Base-by-base conservation (phyloP, 2,797 vertebrate species). In the Pachyuromys duprasi region DNA sequence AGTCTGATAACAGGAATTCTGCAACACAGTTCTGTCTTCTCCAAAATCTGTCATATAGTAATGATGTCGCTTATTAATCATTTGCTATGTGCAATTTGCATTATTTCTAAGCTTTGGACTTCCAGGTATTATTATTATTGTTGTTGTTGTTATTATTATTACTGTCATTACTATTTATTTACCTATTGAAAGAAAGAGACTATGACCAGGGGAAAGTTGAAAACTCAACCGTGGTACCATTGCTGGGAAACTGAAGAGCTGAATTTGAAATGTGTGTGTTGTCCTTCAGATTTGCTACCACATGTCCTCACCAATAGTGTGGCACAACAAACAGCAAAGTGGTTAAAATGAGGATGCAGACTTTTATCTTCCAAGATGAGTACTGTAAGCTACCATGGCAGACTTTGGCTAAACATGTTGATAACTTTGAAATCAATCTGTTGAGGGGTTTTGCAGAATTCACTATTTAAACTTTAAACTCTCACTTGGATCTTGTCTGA, bases 401-500 rank as follows among this genome's bases (percentile, higher is more conserved):
- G 28, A 55, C 24, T 91, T 72, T 76, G 60, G 45, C 36, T 79
- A 95, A 89, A 67, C 89, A 15, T 8, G 49, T 93, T 26, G 17
- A 49, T 95, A 49, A 49, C 65, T 89, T 92, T 70, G 49, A 94
- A 91, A 62, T 94, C 80, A 88, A 60, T 86, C 20, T 80, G 4
- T 57, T 87, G 31, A 91, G 67, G 33, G 22, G 7, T 31, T 65
- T 78, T 81, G 17, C 42, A 15, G 18, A 78, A 79, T 92, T 93
- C 39, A 87, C 82, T 78, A 72, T 86, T 95, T 93, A 49, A 87
- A 80, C 72, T 82, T 86, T 81, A 90, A 96, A 84, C 24, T 62
- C 63, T 83, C 91, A 24, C 91, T 93, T 94, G 76, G 65, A 90
- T 9, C 9, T 55, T 92, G 65, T 88, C n/a, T 86, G 89, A 94